Conservation (phyloP, 2,888 invertebrate species). For the Cantharis flavilabris region DNA sequence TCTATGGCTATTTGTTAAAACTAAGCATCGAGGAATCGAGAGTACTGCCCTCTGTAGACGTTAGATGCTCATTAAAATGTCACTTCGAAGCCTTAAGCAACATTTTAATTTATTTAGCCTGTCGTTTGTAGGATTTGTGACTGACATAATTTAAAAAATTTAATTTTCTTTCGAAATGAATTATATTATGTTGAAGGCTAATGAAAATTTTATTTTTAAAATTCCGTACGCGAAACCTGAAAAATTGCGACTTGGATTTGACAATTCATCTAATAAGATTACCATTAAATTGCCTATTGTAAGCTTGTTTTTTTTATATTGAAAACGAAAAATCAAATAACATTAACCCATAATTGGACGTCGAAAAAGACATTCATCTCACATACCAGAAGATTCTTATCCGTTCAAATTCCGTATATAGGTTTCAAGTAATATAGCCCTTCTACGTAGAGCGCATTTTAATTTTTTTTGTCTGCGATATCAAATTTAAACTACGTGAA, state of each 20-base stretch:
- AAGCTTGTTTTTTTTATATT: background rate
- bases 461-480: background rate
- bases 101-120: background rate
- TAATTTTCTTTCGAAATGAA: background rate
- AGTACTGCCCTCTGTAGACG: background rate
- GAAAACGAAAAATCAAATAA: conserved; percentile 14
- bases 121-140: background rate
- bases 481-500: background rate
- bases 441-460: conserved; percentile 7
- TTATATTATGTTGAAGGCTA: background rate
- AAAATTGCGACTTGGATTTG: background rate
- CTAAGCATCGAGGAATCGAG: too few relatives aligned
- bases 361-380: conserved; percentile 20
- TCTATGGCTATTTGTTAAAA: too few relatives aligned
- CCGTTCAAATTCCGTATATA: conserved; percentile 8
- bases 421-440: conserved; percentile 22
- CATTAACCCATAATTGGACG: conserved; percentile 20
- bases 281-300: background rate
- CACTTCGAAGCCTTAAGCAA: background rate
- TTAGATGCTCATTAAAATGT: background rate
- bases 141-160: background rate
- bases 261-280: background rate
- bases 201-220: background rate
- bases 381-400: conserved; percentile 17
- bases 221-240: background rate